Conservation (phyloP, 2,797 vertebrate species). For the Rhinogobio ventralis region DNA sequence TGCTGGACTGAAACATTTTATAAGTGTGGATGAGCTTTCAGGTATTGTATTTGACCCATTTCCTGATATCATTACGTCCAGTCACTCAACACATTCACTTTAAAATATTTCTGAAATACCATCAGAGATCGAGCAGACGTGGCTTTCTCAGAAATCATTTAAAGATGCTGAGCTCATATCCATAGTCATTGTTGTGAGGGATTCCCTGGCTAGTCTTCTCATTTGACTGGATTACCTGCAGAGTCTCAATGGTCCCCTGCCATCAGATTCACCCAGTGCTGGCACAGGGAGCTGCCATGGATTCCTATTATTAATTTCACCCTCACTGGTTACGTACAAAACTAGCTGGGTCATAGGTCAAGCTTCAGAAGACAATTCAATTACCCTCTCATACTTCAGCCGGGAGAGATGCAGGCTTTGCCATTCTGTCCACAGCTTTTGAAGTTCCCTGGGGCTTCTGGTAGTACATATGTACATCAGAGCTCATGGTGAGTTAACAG, state of each 20-base stretch:
- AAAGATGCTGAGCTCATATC: conserved; percentile 32
- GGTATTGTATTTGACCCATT: neutral
- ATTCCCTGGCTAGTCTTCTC: conserved; percentile 23
- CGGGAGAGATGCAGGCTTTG: conserved; percentile 61
- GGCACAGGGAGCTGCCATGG: conserved; percentile 4
- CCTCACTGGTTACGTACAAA: conserved; percentile 68
- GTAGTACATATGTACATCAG: conserved; percentile 48
- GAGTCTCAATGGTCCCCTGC: conserved; percentile 23
- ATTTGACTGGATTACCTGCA: conserved; percentile 30
- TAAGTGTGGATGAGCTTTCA: neutral
- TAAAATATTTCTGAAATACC: neutral
- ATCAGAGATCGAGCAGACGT: neutral
- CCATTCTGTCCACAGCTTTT: conserved; percentile 69
- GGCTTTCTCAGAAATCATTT: conserved; percentile 40
- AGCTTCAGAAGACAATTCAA: conserved; percentile 73
- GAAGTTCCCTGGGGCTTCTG: conserved; percentile 63
- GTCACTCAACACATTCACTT: neutral
- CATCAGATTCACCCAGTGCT: conserved; percentile 26
- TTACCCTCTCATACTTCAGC: conserved; percentile 71
- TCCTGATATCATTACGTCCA: neutral
- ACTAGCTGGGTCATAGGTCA: conserved; percentile 72
- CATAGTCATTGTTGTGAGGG: conserved; percentile 31
- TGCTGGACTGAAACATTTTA: neutral
- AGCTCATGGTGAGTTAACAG: conserved; percentile 46
- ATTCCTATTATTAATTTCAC: conserved; percentile 43